These are phyloP conservation scores for Aphrophora alni DNA, from an alignment of 2,888 invertebrate genomes.

Conservation along the genomic window DNA sequence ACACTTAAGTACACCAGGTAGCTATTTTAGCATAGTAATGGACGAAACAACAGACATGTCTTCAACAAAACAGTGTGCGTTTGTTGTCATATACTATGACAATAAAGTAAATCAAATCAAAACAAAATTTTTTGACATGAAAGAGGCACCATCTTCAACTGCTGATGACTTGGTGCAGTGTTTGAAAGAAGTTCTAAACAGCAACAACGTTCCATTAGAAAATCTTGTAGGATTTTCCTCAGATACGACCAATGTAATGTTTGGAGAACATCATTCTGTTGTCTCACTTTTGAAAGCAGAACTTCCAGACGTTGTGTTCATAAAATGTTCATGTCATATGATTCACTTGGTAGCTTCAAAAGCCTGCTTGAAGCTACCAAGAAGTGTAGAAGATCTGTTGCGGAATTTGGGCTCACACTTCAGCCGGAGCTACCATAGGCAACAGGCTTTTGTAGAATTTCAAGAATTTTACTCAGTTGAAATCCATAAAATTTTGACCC, in stretches of 20 bases:
- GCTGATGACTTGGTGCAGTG: not conserved
- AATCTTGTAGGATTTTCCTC: too few relatives aligned
- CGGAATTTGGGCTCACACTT: not conserved
- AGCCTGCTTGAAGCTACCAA: not conserved
- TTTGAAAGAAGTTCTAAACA: not conserved
- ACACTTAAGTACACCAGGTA: not conserved
- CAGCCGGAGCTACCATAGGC: conserved; percentile 2
- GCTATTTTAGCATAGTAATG: not conserved
- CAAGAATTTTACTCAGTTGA: conserved; percentile 28
- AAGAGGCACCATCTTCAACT: not conserved
- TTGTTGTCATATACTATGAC: conserved; percentile 16
- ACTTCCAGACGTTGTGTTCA: not conserved
- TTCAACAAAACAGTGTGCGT: conserved; percentile 10
- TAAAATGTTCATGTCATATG: not conserved
- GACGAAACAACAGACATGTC: conserved; percentile 10
- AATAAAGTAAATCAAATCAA: not conserved
- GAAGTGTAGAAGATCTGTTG: not conserved
- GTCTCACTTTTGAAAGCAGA: not conserved
- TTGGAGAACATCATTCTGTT: conserved; percentile 15
- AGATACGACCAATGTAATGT: conserved; percentile 25
- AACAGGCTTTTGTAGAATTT: conserved; percentile 16
- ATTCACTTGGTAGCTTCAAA: not conserved
- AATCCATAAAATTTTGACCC: conserved; percentile 13
- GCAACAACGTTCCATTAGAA: not conserved
- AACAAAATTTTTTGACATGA: too few relatives aligned